Percentiles rank a stretch among this genome's conserved stretches.
These are phyloP conservation scores for Elephas maximus DNA, from an alignment of 2,113 vertebrate species.

Conservation along the genomic window DNA sequence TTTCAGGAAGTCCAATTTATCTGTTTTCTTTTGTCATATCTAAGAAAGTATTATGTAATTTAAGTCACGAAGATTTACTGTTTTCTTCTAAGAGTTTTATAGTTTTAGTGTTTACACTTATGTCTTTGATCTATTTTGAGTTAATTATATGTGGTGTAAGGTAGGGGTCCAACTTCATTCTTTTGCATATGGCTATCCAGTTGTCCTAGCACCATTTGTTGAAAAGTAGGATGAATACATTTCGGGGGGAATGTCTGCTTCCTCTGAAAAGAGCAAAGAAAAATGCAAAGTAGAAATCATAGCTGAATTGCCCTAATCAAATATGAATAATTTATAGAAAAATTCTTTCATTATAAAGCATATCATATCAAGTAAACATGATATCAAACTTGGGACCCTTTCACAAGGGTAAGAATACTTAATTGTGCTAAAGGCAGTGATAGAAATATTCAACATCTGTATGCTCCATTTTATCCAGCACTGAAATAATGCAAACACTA, in stretches of 20 bases:
- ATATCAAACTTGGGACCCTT: neutral
- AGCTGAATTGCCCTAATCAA: slow-evolving; percentile 31
- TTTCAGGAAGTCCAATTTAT: slow-evolving; percentile 15
- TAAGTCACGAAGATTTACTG: neutral
- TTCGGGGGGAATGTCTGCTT: slow-evolving; percentile 41
- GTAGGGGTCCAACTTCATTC: neutral
- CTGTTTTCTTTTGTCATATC: neutral
- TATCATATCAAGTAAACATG: neutral
- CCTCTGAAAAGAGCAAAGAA: neutral
- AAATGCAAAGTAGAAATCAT: slow-evolving; percentile 13
- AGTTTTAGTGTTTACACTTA: neutral
- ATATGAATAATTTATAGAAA: slow-evolving; percentile 12
- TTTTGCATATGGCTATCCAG: neutral
- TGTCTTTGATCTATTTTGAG: neutral
- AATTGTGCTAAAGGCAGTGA: neutral
- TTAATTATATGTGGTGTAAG: neutral
- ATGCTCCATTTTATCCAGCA: neutral
- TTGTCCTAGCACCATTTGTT: neutral
- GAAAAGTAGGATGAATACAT: slow-evolving; percentile 31
- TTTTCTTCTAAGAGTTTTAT: neutral
- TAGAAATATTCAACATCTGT: neutral
- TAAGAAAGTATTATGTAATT: neutral
- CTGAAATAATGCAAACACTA: slow-evolving; percentile 47
- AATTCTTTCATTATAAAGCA: neutral
- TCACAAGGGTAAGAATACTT: neutral